Evolutionary conservation across 2,888 invertebrate species (phyloP).

Genomic region (Cantharis nigra): DNA sequence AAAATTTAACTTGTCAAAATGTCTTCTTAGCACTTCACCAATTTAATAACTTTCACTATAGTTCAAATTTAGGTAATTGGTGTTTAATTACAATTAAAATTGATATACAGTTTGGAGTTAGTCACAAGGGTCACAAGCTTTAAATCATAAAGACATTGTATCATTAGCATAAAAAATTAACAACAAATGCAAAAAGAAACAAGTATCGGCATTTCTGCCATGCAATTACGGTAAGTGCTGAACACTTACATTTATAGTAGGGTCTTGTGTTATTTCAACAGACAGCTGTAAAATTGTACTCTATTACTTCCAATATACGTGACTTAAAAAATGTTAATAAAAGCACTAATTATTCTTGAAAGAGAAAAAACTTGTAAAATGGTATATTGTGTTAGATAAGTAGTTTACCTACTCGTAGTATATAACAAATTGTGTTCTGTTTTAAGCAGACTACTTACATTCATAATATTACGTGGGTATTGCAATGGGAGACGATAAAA

Average conservation of each 20-base stretch:
- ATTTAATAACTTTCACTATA: neutral
- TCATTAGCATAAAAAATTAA: neutral
- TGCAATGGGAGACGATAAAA: neutral
- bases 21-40: neutral
- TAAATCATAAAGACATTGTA: neutral
- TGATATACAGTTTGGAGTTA: neutral
- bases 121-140: neutral
- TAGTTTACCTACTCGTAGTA: no score
- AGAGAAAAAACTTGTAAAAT: neutral
- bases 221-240: slow-evolving; percentile 16
- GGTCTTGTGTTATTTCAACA: slow-evolving; percentile 2
- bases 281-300: neutral
- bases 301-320: neutral
- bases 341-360: neutral
- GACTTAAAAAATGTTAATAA: neutral
- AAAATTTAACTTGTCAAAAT: neutral
- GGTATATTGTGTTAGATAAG: no score
- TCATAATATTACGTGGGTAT: neutral
- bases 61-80: neutral
- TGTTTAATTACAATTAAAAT: neutral
- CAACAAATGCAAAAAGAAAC: neutral
- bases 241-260: slow-evolving; percentile 17
- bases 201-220: slow-evolving; percentile 8
- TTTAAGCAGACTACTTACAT: neutral
- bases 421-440: neutral